phyloP scores from a whole-genome alignment of 2,113 vertebrate species.

The Thryonomys swinderianus region DNA sequence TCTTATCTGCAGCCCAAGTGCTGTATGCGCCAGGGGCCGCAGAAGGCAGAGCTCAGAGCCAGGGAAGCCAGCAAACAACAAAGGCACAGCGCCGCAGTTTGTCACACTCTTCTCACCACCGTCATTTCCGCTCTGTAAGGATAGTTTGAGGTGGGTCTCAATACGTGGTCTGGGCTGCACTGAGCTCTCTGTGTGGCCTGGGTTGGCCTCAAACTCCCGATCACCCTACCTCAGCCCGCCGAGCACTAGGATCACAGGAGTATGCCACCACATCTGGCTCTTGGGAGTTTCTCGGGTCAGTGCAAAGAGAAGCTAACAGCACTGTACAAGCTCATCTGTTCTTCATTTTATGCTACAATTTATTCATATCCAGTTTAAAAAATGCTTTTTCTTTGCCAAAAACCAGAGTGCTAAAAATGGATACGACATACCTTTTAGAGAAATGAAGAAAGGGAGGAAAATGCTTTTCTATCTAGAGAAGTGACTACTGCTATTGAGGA shows the following conservation, averaged over 20 bases:
- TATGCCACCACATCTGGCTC: background rate
- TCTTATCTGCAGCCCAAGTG: background rate
- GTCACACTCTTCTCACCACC: background rate
- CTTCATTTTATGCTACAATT: slow-evolving; percentile 10
- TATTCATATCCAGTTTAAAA: background rate
- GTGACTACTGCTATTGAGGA: background rate
- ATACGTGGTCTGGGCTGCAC: background rate
- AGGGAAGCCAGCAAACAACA: background rate
- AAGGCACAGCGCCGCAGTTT: background rate
- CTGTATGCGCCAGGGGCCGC: background rate
- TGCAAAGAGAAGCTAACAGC: background rate
- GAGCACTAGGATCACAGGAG: background rate
- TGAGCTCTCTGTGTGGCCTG: background rate
- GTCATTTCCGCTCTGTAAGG: background rate
- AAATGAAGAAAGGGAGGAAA: background rate
- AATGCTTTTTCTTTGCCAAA: background rate
- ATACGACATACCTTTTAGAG: background rate
- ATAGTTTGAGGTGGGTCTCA: background rate
- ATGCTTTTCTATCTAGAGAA: background rate
- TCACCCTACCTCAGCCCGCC: background rate
- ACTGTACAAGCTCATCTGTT: background rate
- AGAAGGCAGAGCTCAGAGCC: background rate
- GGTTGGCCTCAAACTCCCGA: background rate
- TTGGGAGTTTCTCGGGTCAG: background rate
- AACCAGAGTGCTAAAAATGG: slow-evolving; percentile 6